Conservation (phyloP, 2,888 invertebrate genomes). For the Eupithecia insigniata region DNA sequence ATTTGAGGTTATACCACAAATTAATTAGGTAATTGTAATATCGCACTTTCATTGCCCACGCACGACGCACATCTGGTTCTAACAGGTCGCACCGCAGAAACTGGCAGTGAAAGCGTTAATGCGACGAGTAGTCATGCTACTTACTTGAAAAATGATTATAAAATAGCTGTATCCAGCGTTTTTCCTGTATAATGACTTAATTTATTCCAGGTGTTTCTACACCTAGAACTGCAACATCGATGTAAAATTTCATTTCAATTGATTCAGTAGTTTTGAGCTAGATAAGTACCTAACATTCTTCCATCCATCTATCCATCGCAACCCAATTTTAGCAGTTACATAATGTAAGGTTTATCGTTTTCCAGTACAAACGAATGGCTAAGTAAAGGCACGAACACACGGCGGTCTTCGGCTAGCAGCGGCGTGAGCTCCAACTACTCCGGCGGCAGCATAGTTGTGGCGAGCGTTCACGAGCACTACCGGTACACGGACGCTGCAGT, state of each 20-base stretch:
- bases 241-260: no score
- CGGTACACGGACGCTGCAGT: constrained; percentile 89
- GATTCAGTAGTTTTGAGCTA: background rate
- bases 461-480: constrained; percentile 88
- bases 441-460: constrained; percentile 76
- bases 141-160: background rate
- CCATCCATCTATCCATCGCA: no score
- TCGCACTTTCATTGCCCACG: no score
- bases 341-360: background rate
- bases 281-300: background rate
- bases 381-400: constrained; percentile 64
- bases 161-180: background rate
- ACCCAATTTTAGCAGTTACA: background rate
- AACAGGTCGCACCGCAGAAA: no score
- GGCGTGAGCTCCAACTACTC: constrained; percentile 76
- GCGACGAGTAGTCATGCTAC: no score
- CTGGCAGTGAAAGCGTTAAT: no score
- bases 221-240: no score
- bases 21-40: no score
- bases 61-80: no score
- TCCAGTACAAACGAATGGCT: constrained; percentile 67
- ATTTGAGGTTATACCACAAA: no score
- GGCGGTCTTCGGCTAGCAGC: constrained; percentile 76
- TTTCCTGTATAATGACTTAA: no score
- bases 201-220: no score